phyloP scores from a whole-genome alignment of 2,113 vertebrate genomes.

The Sturnira hondurensis region DNA sequence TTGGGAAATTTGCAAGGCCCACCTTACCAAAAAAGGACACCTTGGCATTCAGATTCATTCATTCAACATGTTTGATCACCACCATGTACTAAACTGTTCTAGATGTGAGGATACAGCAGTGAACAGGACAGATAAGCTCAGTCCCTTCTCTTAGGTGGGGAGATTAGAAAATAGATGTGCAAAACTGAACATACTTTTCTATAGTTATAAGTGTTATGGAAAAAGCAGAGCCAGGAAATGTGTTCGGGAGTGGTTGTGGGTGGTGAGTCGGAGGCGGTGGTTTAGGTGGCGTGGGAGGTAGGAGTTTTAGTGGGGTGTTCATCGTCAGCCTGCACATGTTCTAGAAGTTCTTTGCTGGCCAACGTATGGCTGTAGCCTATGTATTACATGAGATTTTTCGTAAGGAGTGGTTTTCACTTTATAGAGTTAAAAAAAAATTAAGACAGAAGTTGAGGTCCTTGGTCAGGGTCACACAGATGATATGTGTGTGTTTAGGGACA shows the following conservation, averaged over 20 bases:
- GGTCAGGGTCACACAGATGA: not conserved
- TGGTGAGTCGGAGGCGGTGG: not conserved
- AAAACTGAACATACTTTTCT: not conserved
- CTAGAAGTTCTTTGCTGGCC: not conserved
- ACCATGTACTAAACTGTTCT: not conserved
- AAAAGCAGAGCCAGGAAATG: not conserved
- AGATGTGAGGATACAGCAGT: not conserved
- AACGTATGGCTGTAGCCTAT: not conserved
- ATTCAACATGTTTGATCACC: not conserved
- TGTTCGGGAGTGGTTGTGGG: not conserved
- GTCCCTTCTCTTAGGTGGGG: not conserved
- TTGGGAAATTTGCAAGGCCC: not conserved
- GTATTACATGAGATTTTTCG: not conserved
- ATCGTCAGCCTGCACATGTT: not conserved
- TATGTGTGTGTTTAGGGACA: not conserved
- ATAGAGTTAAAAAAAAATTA: not conserved
- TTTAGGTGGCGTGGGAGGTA: not conserved
- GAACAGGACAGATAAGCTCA: not conserved
- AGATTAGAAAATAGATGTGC: not conserved
- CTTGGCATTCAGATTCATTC: not conserved
- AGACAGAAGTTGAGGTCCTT: not conserved
- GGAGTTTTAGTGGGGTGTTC: not conserved
- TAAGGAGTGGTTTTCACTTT: not conserved
- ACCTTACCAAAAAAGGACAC: not conserved
- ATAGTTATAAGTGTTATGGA: not conserved